phyloP scores from a whole-genome alignment of 2,888 invertebrate species.

The Drosophila rubida region DNA sequence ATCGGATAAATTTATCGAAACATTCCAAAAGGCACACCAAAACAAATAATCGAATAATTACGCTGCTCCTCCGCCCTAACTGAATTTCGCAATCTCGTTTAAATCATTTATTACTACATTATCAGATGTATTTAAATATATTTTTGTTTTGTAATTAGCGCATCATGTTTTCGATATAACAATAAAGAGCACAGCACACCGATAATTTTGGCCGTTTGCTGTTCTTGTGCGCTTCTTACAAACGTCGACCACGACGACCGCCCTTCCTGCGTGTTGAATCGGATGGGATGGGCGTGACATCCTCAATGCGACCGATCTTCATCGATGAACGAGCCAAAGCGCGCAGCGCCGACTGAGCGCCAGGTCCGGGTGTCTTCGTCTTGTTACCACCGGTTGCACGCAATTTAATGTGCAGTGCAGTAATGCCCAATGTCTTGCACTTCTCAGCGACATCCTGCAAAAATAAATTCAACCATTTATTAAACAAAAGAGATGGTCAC shows the following conservation, averaged over 20 bases:
- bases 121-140: constrained; percentile 39
- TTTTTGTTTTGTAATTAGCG: constrained; percentile 20
- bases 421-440: constrained; percentile 98
- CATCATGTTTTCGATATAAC: constrained; percentile 9
- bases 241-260: constrained; percentile 99
- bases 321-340: constrained; percentile 99
- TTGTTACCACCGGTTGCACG: constrained; percentile 99
- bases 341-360: constrained; percentile 98
- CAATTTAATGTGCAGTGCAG: constrained; percentile 98
- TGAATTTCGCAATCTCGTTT: constrained; percentile 16
- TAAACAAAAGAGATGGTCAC: neutral
- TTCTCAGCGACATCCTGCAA: constrained; percentile 98
- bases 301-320: constrained; percentile 99
- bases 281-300: constrained; percentile 99
- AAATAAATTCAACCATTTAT: neutral
- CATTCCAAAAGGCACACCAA: neutral
- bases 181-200: constrained; percentile 5
- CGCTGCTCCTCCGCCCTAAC: neutral
- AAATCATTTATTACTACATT: constrained; percentile 52
- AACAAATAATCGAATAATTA: neutral
- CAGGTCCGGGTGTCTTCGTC: constrained; percentile 99
- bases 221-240: constrained; percentile 87
- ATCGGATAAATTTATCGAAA: neutral
- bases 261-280: constrained; percentile 99
- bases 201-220: constrained; percentile 3